Base-by-base conservation (phyloP, 2,113 vertebrate genomes). In the Macroglossus sobrinus region DNA sequence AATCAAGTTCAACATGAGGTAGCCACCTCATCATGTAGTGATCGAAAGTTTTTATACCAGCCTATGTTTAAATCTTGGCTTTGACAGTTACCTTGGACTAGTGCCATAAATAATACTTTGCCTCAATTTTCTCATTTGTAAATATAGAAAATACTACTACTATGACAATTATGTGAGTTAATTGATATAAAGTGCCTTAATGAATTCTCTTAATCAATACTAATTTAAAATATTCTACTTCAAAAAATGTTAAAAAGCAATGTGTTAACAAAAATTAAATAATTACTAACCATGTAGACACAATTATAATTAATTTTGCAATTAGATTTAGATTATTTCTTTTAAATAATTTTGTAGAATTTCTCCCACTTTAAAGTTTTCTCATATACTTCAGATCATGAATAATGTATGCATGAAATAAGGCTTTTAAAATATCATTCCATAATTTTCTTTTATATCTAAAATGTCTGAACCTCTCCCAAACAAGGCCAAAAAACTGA, bases 381-480 rank as follows among this genome's bases (percentile, higher is more conserved):
- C 86, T 59, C 28, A 55, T 61, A 68, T 71, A 63, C 33, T 81
- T 91, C 64, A 80, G 79, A 82, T 89, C 30, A 87, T 55, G 55
- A 88, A 84, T 94, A 72, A 84, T 84, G 1, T 33, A 92, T 91
- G 33, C 59, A 72, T 87, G 19, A 84, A 93, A 59, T 89, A 71
- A 78, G 19, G 10, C 43, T 96, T 94, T 68, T 10, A 95, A 93
- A 97, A 87, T 82, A 91, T 84, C 57, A 68, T 96, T 93, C 43
- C 7, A 30, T 76, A 87, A 95, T 95, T 95, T 91, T 40, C 38
- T 96, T 97, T 96, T 74, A 86, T 93, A 93, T 84, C 43, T 92
- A 76, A 87, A 84, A 91, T 45, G 91, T 92, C 84, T 96, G 69
- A 97, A 93, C 30, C 24, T 84, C 71, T 90, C 82, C 66, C 53